Conservation (phyloP, 2,888 invertebrate species). For the Meteorus colon region DNA sequence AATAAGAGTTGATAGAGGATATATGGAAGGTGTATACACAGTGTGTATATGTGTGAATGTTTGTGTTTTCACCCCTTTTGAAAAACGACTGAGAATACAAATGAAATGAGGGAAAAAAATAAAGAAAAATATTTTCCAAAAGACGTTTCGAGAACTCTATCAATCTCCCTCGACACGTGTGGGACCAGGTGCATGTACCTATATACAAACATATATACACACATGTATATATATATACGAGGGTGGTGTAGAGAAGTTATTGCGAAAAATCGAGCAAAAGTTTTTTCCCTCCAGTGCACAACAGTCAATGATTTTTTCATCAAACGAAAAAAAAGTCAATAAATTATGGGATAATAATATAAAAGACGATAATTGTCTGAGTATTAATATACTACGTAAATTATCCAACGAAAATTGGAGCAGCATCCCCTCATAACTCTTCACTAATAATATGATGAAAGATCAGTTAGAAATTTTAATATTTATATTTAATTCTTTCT, state of each 20-base stretch:
- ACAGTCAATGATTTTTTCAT: neutral
- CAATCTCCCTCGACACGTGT: slow-evolving; percentile 10
- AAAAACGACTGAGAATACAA: slow-evolving; percentile 20
- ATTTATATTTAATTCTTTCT: no score
- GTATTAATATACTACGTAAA: no score
- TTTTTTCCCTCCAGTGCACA: neutral
- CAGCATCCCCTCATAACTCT: no score
- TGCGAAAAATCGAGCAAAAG: slow-evolving; percentile 1
- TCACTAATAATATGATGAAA: no score
- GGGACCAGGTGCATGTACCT: slow-evolving; percentile 11
- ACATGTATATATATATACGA: neutral
- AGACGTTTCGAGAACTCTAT: slow-evolving; percentile 20
- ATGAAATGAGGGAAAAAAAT: neutral
- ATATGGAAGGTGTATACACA: neutral
- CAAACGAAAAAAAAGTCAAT: no score
- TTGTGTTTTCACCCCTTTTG: slow-evolving; percentile 19
- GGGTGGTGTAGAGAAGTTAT: neutral
- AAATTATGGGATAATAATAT: no score
- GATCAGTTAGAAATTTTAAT: no score
- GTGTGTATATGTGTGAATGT: neutral
- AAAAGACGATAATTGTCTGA: no score
- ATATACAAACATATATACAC: neutral
- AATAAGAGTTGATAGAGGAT: neutral
- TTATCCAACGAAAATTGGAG: no score
- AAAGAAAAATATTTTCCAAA: slow-evolving; percentile 15